Conservation (phyloP, 2,797 vertebrate genomes). For the Adrianichthys oophorus region DNA sequence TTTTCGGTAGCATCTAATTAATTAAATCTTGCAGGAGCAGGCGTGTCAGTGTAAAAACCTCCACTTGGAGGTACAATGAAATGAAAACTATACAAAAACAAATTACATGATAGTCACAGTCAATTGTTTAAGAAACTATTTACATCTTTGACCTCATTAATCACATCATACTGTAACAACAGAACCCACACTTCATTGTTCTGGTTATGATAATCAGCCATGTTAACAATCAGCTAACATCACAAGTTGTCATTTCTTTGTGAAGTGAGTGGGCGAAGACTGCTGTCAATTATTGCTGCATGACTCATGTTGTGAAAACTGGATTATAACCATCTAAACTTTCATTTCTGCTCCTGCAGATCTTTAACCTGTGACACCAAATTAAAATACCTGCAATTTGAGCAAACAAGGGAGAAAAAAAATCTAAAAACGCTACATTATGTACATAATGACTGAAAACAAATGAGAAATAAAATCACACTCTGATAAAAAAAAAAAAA, state of each 20-base stretch:
- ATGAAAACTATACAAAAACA: slow-evolving; percentile 60
- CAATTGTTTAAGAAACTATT: slow-evolving; percentile 68
- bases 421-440: slow-evolving; percentile 55
- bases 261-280: slow-evolving; percentile 15
- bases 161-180: slow-evolving; percentile 15
- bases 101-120: slow-evolving; percentile 75
- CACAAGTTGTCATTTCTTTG: slow-evolving; percentile 12
- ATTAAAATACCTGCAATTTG: slow-evolving; percentile 38
- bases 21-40: slow-evolving; percentile 43
- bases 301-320: slow-evolving; percentile 36
- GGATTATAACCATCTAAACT: slow-evolving; percentile 27
- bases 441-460: slow-evolving; percentile 61
- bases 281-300: slow-evolving; percentile 54
- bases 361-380: slow-evolving; percentile 47
- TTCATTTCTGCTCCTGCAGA: slow-evolving; percentile 32
- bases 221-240: not conserved
- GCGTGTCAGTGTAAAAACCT: slow-evolving; percentile 58
- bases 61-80: slow-evolving; percentile 39
- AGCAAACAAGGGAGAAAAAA: slow-evolving; percentile 46
- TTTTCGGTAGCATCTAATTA: slow-evolving; percentile 42
- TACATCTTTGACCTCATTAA: slow-evolving; percentile 69
- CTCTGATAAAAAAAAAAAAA: slow-evolving; percentile 1
- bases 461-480: slow-evolving; percentile 21
- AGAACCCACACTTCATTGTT: slow-evolving; percentile 31
- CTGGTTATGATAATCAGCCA: slow-evolving; percentile 5